phyloP scores from a whole-genome alignment of 2,888 invertebrate species.

The Aleiodes leptofemur region DNA sequence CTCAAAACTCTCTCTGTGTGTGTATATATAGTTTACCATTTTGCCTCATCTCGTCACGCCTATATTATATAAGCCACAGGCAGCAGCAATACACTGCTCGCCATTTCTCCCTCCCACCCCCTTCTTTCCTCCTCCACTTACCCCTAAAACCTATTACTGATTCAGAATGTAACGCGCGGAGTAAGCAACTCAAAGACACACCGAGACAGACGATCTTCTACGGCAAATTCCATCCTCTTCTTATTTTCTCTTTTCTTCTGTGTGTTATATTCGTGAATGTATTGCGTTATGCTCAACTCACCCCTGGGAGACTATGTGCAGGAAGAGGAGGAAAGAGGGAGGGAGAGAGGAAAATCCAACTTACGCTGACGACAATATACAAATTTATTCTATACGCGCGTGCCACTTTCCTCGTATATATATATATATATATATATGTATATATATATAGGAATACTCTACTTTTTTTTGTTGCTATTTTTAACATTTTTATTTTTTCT shows the following conservation, averaged over 20 bases:
- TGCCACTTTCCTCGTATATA: conserved; percentile 50
- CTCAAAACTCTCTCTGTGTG: conserved; percentile 12
- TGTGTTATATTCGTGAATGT: conserved; percentile 41
- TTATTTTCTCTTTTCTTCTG: conserved; percentile 12
- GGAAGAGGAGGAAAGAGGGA: background rate
- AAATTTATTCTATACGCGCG: conserved; percentile 60
- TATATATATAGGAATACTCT: conserved; percentile 36
- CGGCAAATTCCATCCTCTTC: conserved; percentile 28
- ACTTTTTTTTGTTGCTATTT: conserved; percentile 5
- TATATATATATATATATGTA: too few relatives aligned
- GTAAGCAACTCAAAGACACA: conserved; percentile 60
- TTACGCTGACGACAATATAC: conserved; percentile 58
- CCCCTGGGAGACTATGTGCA: conserved; percentile 46
- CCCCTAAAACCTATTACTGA: conserved; percentile 51
- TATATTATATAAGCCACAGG: conserved; percentile 26
- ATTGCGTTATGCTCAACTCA: conserved; percentile 32
- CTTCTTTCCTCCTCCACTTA: too few relatives aligned
- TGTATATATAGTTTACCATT: conserved; percentile 15
- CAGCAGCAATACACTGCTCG: background rate
- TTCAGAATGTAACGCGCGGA: conserved; percentile 57
- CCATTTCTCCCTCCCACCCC: conserved; percentile 29
- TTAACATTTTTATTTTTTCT: conserved; percentile 9
- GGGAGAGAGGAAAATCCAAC: conserved; percentile 56
- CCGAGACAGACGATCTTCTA: conserved; percentile 55
- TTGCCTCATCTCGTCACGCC: conserved; percentile 45